phyloP scores from a whole-genome alignment of 2,888 invertebrate species.

The Nyleta sp. region DNA sequence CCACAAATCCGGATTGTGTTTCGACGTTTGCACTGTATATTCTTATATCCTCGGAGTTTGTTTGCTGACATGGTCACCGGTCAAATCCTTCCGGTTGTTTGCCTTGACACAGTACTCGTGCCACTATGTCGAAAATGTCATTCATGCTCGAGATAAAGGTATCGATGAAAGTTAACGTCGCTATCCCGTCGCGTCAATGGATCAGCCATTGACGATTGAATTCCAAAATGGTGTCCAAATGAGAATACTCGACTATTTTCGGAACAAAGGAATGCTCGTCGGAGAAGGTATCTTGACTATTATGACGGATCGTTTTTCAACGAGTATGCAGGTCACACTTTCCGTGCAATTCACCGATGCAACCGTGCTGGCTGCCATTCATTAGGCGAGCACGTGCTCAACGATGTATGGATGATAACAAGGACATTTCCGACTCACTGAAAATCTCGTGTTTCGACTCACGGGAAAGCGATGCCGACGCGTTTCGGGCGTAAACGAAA shows the following conservation, averaged over 20 bases:
- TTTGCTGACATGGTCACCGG: constrained; percentile 32
- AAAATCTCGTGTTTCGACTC: constrained; percentile 50
- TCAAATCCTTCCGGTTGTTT: constrained; percentile 46
- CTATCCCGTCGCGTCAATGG: not conserved
- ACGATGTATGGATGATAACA: constrained; percentile 49
- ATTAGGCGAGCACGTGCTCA: constrained; percentile 57
- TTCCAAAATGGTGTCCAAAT: too few relatives aligned
- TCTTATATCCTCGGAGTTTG: constrained; percentile 17
- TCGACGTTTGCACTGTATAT: constrained; percentile 10
- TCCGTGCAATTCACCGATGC: constrained; percentile 10
- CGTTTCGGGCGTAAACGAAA: constrained; percentile 21
- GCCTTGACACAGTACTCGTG: constrained; percentile 36
- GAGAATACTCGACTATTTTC: too few relatives aligned
- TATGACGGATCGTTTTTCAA: constrained; percentile 13
- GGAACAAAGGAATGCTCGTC: not conserved
- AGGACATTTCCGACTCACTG: constrained; percentile 42
- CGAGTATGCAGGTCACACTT: constrained; percentile 42
- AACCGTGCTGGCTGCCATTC: constrained; percentile 30
- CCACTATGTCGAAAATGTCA: constrained; percentile 19
- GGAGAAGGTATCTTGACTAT: not conserved
- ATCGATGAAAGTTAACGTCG: not conserved
- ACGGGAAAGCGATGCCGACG: constrained; percentile 21
- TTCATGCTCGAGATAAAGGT: constrained; percentile 10
- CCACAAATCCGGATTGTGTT: constrained; percentile 17
- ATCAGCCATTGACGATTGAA: not conserved